Base-by-base conservation (phyloP, 2,888 invertebrate genomes). In the Leptopilina drosophilae region DNA sequence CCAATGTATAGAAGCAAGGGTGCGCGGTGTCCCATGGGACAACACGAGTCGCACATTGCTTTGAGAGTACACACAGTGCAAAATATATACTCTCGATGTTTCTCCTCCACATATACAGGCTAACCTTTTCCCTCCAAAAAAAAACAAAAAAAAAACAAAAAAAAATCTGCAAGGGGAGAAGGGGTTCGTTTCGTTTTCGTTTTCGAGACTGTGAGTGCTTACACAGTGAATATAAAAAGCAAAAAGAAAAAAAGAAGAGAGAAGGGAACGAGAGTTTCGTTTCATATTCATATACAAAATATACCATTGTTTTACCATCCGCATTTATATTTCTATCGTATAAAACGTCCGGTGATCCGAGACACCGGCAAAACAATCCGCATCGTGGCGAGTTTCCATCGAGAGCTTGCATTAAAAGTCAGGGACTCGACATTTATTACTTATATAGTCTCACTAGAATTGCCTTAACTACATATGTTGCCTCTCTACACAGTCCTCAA, bases 291-390 rank as follows among this genome's bases (percentile, higher is more conserved):
- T 69, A 33, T 33, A 69, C 53, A 69, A 69, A 69, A 69, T 69
- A 69, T 53, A 69, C 14, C 69, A 69, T 69, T 69, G 69, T 69
- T 69, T 69, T 67, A 26, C 69, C 69, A 69, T 69, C 69, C 69
- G 53, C 69, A 46, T 69, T 53, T 53, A 69, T 53, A 69, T 69
- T 69, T 69, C 69, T 69, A 69, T 69, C 69, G 69, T 49, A 69
- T 53, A 69, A 69, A 69, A 69, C 49, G 69, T 69, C 53, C 69
- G 53, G 69, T 69, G 49, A 69, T 69, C 69, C 69, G 69, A 69
- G 49, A 20, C 69, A 20, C 69, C 9, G 15, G 53, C 49, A 49
- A 53, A 69, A 69, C 53, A 26, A 15, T 46, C 15, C 20, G 69
- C 26, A 33, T 33, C 33, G 33, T 12, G 53, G 49, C 15, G 42